Evolutionary conservation across 37 sponge, comb jelly and placozoan genomes (phyloP).

Genomic region (Aphrocallistes beatrix): DNA sequence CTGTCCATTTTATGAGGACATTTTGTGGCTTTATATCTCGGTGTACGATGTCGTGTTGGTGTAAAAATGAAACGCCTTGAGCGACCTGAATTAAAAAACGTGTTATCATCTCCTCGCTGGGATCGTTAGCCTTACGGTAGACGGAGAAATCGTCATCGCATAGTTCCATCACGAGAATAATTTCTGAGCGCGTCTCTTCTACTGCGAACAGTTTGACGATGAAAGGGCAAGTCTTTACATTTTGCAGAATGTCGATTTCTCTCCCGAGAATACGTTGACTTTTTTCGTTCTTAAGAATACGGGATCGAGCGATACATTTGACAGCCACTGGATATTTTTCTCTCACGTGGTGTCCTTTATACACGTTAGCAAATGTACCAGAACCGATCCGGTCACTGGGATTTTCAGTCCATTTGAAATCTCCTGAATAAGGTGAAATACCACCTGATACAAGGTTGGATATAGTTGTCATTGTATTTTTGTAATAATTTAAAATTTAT

Average conservation of each 20-base stretch:
- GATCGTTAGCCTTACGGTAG: constrained; percentile 1
- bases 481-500: neutral
- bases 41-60: constrained; percentile 6
- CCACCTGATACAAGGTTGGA: neutral
- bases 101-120: neutral
- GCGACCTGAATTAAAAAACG: neutral
- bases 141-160: constrained; percentile 1
- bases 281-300: neutral
- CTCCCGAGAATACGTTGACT: constrained; percentile 2
- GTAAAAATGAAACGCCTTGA: neutral
- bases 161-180: neutral
- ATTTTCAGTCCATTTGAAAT: constrained; percentile 16
- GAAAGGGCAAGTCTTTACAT: neutral
- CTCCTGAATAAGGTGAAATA: neutral
- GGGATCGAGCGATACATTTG: neutral
- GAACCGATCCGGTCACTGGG: neutral
- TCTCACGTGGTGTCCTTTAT: neutral
- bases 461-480: neutral
- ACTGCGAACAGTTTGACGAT: constrained; percentile 2
- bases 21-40: constrained; percentile 9
- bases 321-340: constrained; percentile 1
- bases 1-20: constrained; percentile 5
- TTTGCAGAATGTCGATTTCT: constrained; percentile 6
- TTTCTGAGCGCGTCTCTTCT: neutral
- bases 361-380: neutral